Percentiles rank a stretch among this genome's conserved stretches.
Conservation (phyloP, 2,113 vertebrate species). For the Alectura lathami region DNA sequence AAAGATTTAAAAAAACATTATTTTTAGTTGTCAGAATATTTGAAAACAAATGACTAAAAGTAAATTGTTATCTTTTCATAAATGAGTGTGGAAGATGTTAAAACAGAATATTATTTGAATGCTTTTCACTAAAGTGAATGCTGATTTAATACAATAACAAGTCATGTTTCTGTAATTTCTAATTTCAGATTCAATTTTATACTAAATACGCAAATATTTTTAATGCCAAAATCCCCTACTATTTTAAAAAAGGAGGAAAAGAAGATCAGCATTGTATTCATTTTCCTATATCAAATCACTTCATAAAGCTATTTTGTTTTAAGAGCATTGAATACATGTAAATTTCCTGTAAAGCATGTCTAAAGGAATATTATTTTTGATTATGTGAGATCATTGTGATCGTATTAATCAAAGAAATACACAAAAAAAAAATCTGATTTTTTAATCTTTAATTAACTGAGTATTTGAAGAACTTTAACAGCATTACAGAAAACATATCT, state of each 20-base stretch:
- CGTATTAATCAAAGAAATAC: slow-evolving; percentile 14
- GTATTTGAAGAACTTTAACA: slow-evolving; percentile 41
- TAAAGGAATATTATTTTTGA: background rate
- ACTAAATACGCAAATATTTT: background rate
- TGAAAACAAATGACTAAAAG: background rate
- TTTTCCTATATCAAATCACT: background rate
- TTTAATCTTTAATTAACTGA: slow-evolving; percentile 46
- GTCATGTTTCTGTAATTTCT: background rate
- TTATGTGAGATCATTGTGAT: slow-evolving; percentile 26
- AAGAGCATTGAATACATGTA: background rate
- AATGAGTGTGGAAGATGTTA: background rate
- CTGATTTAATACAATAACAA: background rate
- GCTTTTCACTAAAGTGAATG: background rate
- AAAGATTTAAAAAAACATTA: background rate
- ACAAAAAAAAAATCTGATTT: background rate
- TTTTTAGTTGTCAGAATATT: background rate
- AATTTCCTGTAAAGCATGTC: background rate
- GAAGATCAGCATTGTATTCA: background rate
- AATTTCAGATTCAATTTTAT: background rate
- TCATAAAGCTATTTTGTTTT: slow-evolving; percentile 29
- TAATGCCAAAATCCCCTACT: background rate
- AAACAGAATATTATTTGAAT: background rate
- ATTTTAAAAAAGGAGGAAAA: background rate
- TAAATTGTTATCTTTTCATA: background rate
- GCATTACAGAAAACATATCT: slow-evolving; percentile 37